Conservation (phyloP, 2,888 invertebrate species). For the Pyrocoelia pectoralis region DNA sequence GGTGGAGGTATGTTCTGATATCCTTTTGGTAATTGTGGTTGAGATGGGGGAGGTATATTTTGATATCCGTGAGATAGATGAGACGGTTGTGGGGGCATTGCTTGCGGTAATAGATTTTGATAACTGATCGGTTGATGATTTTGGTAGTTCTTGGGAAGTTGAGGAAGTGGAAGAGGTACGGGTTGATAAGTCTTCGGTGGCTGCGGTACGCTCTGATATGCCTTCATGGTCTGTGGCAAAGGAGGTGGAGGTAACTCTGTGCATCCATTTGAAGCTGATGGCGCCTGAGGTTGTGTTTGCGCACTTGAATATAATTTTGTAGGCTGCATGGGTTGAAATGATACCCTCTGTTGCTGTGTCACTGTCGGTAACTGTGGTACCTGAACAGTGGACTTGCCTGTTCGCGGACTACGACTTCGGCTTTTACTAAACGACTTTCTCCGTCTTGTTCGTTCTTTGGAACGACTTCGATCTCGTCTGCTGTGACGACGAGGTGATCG, state of each 20-base stretch:
- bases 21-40: conserved; percentile 41
- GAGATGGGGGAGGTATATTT: conserved; percentile 45
- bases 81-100: conserved; percentile 55
- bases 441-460: conserved; percentile 49
- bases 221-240: conserved; percentile 39
- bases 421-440: conserved; percentile 53
- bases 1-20: conserved; percentile 47
- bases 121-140: conserved; percentile 41
- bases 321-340: conserved; percentile 36
- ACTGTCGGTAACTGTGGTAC: conserved; percentile 40
- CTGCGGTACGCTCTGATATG: conserved; percentile 44
- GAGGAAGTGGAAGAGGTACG: conserved; percentile 36
- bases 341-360: conserved; percentile 4
- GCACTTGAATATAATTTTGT: conserved; percentile 39
- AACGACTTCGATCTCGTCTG: conserved; percentile 41
- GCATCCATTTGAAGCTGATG: conserved; percentile 37
- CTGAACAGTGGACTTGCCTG: conserved; percentile 40
- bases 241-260: conserved; percentile 43
- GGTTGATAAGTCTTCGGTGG: conserved; percentile 28
- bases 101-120: conserved; percentile 43
- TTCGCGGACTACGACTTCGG: conserved; percentile 46
- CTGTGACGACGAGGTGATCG: conserved; percentile 47
- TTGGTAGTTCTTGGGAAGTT: conserved; percentile 36
- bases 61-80: conserved; percentile 50
- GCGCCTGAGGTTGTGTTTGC: conserved; percentile 25